phyloP scores from a whole-genome alignment of 2,888 invertebrate genomes.

The Griposia aprilina region DNA sequence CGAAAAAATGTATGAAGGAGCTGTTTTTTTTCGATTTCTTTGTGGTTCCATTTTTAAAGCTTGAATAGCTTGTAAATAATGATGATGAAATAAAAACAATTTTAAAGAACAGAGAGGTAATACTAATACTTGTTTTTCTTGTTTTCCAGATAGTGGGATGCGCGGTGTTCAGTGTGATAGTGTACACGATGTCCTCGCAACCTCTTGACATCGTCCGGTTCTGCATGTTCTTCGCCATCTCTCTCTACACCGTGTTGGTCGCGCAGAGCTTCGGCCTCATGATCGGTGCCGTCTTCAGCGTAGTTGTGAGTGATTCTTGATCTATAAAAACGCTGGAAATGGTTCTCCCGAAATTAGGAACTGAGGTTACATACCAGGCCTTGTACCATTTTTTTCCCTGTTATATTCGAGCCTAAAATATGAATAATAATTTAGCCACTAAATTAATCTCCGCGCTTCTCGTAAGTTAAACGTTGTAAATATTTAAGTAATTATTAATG shows the following conservation, averaged over 20 bases:
- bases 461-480: neutral
- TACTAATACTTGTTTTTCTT: conserved; percentile 3
- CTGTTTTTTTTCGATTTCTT: too few relatives aligned
- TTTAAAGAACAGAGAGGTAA: too few relatives aligned
- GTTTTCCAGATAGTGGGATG: conserved; percentile 92
- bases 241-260: conserved; percentile 95
- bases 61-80: too few relatives aligned
- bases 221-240: conserved; percentile 95
- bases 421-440: neutral
- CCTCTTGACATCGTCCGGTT: conserved; percentile 95
- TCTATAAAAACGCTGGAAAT: neutral
- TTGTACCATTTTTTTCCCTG: neutral
- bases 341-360: neutral
- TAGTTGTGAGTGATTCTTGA: conserved; percentile 92
- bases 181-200: conserved; percentile 97
- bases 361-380: neutral
- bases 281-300: conserved; percentile 96
- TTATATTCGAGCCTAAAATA: neutral
- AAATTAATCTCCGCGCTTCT: neutral
- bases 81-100: too few relatives aligned
- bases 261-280: conserved; percentile 98
- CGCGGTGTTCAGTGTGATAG: conserved; percentile 92
- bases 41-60: too few relatives aligned
- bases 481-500: neutral
- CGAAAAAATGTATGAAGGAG: neutral